Base-by-base conservation (phyloP, 2,113 vertebrate species). In the Nerophis ophidion region DNA sequence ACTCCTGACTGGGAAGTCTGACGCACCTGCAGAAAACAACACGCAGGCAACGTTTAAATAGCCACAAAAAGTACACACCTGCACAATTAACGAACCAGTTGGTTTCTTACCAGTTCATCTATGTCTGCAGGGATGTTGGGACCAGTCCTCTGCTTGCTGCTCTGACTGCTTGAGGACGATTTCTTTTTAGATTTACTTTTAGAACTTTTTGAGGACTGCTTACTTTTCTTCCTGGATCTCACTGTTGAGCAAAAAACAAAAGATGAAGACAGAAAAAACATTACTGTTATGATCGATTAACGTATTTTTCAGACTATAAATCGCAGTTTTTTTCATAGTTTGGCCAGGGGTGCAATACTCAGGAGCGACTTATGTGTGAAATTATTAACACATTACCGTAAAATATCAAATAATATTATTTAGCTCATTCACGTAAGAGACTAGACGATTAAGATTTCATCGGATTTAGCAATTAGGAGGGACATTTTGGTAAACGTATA, bases 101-200 rank as follows among this genome's bases (percentile, higher is more conserved):
- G 8, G n/a, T 55, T 49, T 52, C 92, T 91, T 85, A 99, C 97
- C 92, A 99, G 88, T 73, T 98, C 97, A 0, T 98, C 96, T 0
- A 99, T 94, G 85, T 98, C 94, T 4, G 90, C 85, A 0, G 89
- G 90, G 4, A 90, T 93, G 81, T 79, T 90, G 61, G 90, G 85
- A 10, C 84, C 70, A 0, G 70, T 61, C 80, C 77, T 92, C 48
- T 89, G 86, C 68, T 77, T 91, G 50, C 87, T 56, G 60, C 85
- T 84, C 56, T 84, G 87, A 50, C 64, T 48, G 19, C 88, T 70
- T 33, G 90, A 89, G 1, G 89, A 74, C 0, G 57, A 64, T 49
- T 71, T 77, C 81, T 94, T 97, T 85, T 93, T 94, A 45, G 82
- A 33, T 46, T 82, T 81, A 44, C 67, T 78, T 87, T 93, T 91